Evolutionary conservation across 2,888 invertebrate species (phyloP).

Genomic region (Lepidonotus clava): DNA sequence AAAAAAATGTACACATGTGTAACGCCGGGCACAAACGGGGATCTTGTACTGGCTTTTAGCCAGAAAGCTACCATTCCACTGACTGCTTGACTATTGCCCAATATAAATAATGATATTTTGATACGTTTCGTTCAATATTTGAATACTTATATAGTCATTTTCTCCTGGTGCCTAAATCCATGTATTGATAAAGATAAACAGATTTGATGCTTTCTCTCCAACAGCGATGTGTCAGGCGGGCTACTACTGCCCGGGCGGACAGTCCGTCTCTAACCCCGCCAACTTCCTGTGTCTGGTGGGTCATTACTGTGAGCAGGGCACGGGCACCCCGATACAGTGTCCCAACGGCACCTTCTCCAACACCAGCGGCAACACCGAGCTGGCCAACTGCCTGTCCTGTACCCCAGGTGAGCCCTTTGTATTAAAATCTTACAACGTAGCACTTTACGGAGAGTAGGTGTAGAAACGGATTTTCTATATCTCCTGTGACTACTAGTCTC

Average conservation of each 20-base stretch:
- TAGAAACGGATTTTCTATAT: too few species aligned
- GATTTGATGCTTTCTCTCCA: not conserved
- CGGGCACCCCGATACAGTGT: slow-evolving; percentile 69
- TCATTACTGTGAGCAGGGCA: slow-evolving; percentile 74
- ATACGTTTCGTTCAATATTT: too few species aligned
- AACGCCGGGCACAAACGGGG: too few species aligned
- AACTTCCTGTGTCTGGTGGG: slow-evolving; percentile 71
- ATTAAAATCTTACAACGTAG: not conserved
- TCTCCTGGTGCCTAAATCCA: not conserved
- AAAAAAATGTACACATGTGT: too few species aligned
- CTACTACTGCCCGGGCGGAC: slow-evolving; percentile 75
- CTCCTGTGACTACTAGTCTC: too few species aligned
- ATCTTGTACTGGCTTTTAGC: too few species aligned
- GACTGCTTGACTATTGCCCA: too few species aligned
- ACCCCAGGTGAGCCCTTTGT: slow-evolving; percentile 76
- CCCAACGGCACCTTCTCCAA: slow-evolving; percentile 77
- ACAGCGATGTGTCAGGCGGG: slow-evolving; percentile 75
- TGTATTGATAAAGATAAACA: not conserved
- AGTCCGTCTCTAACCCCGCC: slow-evolving; percentile 69
- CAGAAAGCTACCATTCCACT: too few species aligned
- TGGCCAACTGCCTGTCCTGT: slow-evolving; percentile 74
- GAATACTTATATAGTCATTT: too few species aligned
- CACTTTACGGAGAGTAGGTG: not conserved
- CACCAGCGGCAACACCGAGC: slow-evolving; percentile 72
- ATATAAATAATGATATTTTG: too few species aligned